Base-by-base conservation (phyloP, 2,797 vertebrate species). In the Chelmon rostratus region DNA sequence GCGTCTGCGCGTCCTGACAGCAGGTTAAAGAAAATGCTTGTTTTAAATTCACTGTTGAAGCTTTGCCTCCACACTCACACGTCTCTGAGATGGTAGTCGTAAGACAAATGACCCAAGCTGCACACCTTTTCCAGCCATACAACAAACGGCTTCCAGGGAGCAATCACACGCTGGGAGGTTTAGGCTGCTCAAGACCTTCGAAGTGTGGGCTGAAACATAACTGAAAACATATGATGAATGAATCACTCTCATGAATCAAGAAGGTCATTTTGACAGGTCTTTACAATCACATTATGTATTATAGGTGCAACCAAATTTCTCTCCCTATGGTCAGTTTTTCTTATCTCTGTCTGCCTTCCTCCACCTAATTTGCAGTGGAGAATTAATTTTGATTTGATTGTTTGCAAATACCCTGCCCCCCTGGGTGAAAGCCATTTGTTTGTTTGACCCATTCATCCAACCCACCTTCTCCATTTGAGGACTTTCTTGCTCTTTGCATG, bases 261-360 rank as follows among this genome's bases (percentile, higher is more conserved):
- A 63, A 28, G 52, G 23, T 58, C 2, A 63, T 42, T 57, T 7
- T 63, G 63, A 67, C 62, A n/a, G 40, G 54, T 46, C n/a, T 66
- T 23, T 54, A 33, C 1, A 74, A 8, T 75, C n/a, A 16, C 50
- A 65, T 49, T 23, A 28, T 23, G 15, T 3, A 28, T 11, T 49
- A 19, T 3, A 18, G 64, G 10, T 37, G 1, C 25, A 52, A 4
- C 37, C 40, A 9, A 0, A 8, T 10, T n/a, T 54, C 21, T 40
- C 28, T n/a, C n/a, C 52, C 12, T 13, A 13, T 3, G 8, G 23
- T 23, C 13, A 33, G 25, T 28, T 28, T 35, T n/a, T 28, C 21
- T 52, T 18, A 38, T 49, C 28, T 9, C 19, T 23, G 25, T 46
- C 28, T 37, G 28, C 31, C 8, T 25, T 33, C 21, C 53, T 58